Base-by-base conservation (phyloP, 2,888 invertebrate species). In the Cephus rjabovi region DNA sequence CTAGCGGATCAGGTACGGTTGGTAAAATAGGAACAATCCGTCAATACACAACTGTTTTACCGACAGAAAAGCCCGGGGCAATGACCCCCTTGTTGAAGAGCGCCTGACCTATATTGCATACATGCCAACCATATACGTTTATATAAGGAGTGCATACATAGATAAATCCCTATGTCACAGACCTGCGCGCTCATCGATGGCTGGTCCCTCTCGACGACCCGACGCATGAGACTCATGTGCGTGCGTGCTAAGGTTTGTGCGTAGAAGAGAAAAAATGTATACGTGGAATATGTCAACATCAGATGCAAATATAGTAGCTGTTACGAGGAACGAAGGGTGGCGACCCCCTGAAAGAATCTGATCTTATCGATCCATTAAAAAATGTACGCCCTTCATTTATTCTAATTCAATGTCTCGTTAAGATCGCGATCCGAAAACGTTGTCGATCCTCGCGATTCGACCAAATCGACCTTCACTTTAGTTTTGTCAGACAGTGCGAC, bases 51-150 rank as follows among this genome's bases (percentile, higher is more conserved):
- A 76, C 86, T 87, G 80, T 80, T 85, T 84, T 86, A 87, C 84
- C 87, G 86, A 75, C 86, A 77, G 80, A 40, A 71, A 73, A 77
- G 81, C 84, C 83, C 83, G 83, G 87, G 86, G 82, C 87, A 89
- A 89, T 82, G 86, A 88, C 89, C 89, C 79, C 79, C 76, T 82
- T 84, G 83, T 88, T 85, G 85, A 86, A 85, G 81, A 86, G 81
- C 82, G 85, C 83, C 85, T 87, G 88, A 89, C 88, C 88, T 86
- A 89, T 88, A 87, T 83, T 83, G 79, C 79, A 80, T 76, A 83
- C 37, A 37, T 34, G 79, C 83, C 84, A 79, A 81, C 81, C 76
- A 77, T 56, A 40, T 78, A 75, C 73, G 40, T 70, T n/a, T 35
- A 71, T 40, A 56, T 75, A 74, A 70, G 4, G 9, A 33, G 71